Evolutionary conservation across 2,113 vertebrate genomes (phyloP), one percentile per base, ranked within the genome.

Genomic region (Atrichornis clamosus): DNA sequence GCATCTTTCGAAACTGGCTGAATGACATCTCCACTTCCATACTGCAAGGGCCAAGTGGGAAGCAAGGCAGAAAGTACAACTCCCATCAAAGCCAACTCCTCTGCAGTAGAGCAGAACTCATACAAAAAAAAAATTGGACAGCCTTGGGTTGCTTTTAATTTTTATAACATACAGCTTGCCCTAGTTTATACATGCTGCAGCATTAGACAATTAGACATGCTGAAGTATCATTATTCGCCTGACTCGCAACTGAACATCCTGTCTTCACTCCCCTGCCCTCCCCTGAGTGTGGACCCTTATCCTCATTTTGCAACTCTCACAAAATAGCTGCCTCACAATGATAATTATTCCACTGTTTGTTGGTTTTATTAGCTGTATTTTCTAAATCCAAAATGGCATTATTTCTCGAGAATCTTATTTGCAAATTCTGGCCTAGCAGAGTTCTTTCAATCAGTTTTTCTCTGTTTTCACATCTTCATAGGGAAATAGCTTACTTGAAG

Each of bases 191-290:
- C 64, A 47, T 37, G 33, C 83, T 87, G 86, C 76, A 75, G 92
- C 46, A 84, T 95, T 93, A 96, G 65, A 89, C 93, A 93, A 97
- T 96, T 97, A 95, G 96, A 95, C 90, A 96, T 94, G 96, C 96
- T 97, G 83, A 96, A 96, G 56, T 76, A 90, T 90, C 92, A 94
- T 92, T 92, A 93, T 90, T 81, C 2, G n/a, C 76, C 76, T 78
- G 92, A 75, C 39, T 93, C 7, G 0, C 73, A 95, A 37, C 76
- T 10, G 52, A 93, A 60, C 52, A 81, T 81, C 46, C 75, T 7
- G 24, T 49, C 55, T 85, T 50, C 1, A 0, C 49, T 94, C 42
- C 47, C 44, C 52, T 74, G 68, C 73, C 42, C 79, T 92, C 79
- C 88, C 85, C 42, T 22, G 47, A 88, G 72, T 41, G 56, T 16